Percentiles rank a stretch among this genome's conserved stretches.
Conservation (phyloP, 2,888 invertebrate genomes). For the Erynnis tages region DNA sequence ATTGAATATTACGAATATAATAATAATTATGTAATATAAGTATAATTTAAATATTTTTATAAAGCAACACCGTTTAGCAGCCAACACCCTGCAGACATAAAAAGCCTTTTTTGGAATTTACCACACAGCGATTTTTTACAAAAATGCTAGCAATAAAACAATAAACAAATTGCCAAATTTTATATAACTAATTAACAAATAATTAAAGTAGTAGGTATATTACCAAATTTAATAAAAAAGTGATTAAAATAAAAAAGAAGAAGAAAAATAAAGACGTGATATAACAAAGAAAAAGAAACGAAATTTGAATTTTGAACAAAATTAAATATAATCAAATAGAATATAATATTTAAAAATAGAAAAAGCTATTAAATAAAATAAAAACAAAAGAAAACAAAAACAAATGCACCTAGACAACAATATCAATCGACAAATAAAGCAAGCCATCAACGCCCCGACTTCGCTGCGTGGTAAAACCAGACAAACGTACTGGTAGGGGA, state of each 20-base stretch:
- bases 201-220: no score
- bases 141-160: no score
- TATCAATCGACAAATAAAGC: slow-evolving; percentile 36
- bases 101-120: slow-evolving; percentile 68
- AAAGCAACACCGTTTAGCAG: slow-evolving; percentile 58
- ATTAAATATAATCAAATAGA: not conserved
- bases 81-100: slow-evolving; percentile 81
- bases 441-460: slow-evolving; percentile 38
- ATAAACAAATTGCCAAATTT: no score
- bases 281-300: not conserved
- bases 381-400: slow-evolving; percentile 20
- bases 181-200: no score
- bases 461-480: slow-evolving; percentile 71
- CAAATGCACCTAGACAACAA: no score
- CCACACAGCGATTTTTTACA: slow-evolving; percentile 69
- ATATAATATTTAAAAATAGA: not conserved
- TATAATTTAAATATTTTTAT: slow-evolving; percentile 38
- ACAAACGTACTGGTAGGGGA: slow-evolving; percentile 73
- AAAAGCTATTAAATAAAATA: slow-evolving; percentile 33
- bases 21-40: slow-evolving; percentile 11
- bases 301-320: not conserved
- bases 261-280: not conserved
- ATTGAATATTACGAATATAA: slow-evolving; percentile 13
- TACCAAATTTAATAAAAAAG: not conserved
- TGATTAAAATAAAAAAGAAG: not conserved